These are phyloP conservation scores for Sisor rabdophorus DNA, from an alignment of 2,113 vertebrate genomes.

Conservation along the genomic window DNA sequence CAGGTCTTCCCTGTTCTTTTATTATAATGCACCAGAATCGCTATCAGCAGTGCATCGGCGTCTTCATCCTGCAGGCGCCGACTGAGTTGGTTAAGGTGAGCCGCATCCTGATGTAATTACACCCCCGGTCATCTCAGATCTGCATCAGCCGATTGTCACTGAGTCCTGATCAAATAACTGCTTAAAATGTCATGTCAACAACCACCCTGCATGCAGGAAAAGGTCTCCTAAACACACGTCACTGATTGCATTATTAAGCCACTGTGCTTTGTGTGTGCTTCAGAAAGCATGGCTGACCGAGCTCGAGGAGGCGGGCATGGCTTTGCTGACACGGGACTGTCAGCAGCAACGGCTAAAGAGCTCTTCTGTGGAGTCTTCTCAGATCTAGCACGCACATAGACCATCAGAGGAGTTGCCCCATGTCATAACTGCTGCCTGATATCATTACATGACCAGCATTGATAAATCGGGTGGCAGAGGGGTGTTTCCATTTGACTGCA, in stretches of 20 bases:
- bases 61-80: conserved; percentile 82
- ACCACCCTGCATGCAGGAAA: not conserved
- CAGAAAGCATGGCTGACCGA: conserved; percentile 29
- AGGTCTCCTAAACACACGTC: conserved; percentile 1
- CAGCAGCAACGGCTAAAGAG: conserved; percentile 59
- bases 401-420: not conserved
- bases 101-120: conserved; percentile 21
- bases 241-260: conserved; percentile 1
- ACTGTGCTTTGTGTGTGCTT: not conserved
- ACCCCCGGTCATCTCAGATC: not conserved
- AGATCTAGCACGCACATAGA: conserved; percentile 62
- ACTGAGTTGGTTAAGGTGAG: conserved; percentile 78
- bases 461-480: not conserved
- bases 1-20: conserved; percentile 80
- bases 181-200: conserved; percentile 30
- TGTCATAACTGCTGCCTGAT: not conserved
- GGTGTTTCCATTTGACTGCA: conserved; percentile 12
- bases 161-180: conserved; percentile 25
- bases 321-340: conserved; percentile 64
- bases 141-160: not conserved
- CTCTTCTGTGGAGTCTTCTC: conserved; percentile 69
- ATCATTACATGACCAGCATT: not conserved
- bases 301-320: conserved; percentile 67
- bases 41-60: conserved; percentile 80
- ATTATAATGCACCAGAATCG: conserved; percentile 86